Percentiles rank a stretch among this genome's conserved stretches.
Conservation (phyloP, 2,113 vertebrate species). For the Sylvilagus bachmani region DNA sequence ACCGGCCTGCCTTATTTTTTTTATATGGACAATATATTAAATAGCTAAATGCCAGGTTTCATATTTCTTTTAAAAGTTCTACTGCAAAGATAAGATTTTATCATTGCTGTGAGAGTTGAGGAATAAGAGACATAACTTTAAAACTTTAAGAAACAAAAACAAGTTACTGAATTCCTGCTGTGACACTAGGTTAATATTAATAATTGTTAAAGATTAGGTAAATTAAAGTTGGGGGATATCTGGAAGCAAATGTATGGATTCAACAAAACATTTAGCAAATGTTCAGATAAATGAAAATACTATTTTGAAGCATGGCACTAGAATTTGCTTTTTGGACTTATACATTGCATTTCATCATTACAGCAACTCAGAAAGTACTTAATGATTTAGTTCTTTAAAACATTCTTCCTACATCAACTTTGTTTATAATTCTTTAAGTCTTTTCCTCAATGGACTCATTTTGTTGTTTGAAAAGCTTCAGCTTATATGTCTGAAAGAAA, state of each 20-base stretch:
- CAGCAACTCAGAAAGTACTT: slow-evolving; percentile 33
- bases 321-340: neutral
- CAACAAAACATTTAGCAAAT: neutral
- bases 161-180: neutral
- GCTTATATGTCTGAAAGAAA: slow-evolving; percentile 64
- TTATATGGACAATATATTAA: neutral
- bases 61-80: neutral
- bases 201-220: neutral
- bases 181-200: neutral
- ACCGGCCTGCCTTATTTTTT: neutral
- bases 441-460: slow-evolving; percentile 71
- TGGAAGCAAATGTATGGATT: neutral
- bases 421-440: slow-evolving; percentile 75
- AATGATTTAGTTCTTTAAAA: slow-evolving; percentile 73
- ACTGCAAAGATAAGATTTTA: neutral
- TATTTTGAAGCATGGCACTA: neutral
- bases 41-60: neutral
- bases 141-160: neutral
- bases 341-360: slow-evolving; percentile 16
- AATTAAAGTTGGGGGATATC: neutral
- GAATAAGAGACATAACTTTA: neutral
- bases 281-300: neutral
- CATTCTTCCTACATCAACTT: slow-evolving; percentile 49
- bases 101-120: neutral
- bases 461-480: slow-evolving; percentile 72